These are phyloP conservation scores for Leptopilina clavipes DNA, from an alignment of 1,140 invertebrate species.

Conservation along the genomic window DNA sequence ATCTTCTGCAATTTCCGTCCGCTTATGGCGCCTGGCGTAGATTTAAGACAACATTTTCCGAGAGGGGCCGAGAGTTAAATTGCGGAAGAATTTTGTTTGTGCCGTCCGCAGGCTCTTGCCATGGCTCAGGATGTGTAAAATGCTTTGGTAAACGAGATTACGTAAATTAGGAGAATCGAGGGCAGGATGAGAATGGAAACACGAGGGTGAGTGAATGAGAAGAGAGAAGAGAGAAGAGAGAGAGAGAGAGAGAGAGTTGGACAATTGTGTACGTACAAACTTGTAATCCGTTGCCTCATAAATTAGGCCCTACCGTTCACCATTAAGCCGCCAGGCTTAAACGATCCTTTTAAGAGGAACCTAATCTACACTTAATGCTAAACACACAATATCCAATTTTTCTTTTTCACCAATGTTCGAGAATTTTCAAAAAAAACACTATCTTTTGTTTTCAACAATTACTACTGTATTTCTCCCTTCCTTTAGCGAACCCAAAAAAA, in stretches of 20 bases:
- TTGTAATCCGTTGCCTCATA: slow-evolving; percentile 62
- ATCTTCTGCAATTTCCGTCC: slow-evolving; percentile 19
- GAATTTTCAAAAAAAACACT: slow-evolving; percentile 3
- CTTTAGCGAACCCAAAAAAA: too few species aligned
- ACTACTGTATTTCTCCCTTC: background rate
- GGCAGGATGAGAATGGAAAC: slow-evolving; percentile 36
- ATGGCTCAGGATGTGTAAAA: slow-evolving; percentile 45
- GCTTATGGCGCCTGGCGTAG: slow-evolving; percentile 26
- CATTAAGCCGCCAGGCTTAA: slow-evolving; percentile 59
- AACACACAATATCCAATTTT: slow-evolving; percentile 49
- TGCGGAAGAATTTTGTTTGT: slow-evolving; percentile 34
- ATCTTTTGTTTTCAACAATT: too few species aligned
- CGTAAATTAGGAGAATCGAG: slow-evolving; percentile 53
- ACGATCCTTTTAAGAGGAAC: slow-evolving; percentile 62
- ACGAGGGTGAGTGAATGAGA: background rate
- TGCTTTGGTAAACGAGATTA: slow-evolving; percentile 56
- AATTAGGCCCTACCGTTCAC: slow-evolving; percentile 46
- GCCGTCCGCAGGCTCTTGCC: slow-evolving; percentile 36
- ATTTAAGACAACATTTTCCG: slow-evolving; percentile 31
- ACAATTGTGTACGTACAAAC: slow-evolving; percentile 60
- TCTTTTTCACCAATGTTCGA: background rate
- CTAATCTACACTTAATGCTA: slow-evolving; percentile 60
- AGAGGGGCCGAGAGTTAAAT: slow-evolving; percentile 14
- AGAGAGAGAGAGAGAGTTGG: slow-evolving; percentile 38
- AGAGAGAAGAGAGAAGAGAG: too few species aligned